Percentiles rank a stretch among this genome's conserved stretches.
Conservation (phyloP, 1,140 invertebrate species). For the Lepidostoma basale region DNA sequence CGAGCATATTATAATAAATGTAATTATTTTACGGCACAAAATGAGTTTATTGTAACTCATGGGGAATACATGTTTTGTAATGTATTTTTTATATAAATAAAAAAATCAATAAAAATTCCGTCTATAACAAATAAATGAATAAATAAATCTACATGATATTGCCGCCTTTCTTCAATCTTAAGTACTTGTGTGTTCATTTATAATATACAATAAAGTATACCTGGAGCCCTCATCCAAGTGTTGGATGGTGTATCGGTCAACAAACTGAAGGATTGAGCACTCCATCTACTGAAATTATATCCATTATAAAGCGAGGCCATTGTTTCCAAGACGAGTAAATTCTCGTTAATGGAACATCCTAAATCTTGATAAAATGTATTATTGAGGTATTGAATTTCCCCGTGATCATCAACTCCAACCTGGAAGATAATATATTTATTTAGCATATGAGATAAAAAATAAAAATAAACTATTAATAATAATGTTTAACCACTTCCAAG, state of each 20-base stretch:
- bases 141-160: not conserved
- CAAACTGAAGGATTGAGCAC: conserved; percentile 60
- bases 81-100: no score
- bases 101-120: not conserved
- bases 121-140: not conserved
- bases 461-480: not conserved
- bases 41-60: no score
- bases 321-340: conserved; percentile 51
- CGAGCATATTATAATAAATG: not conserved
- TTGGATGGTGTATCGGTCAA: conserved; percentile 69
- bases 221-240: conserved; percentile 66
- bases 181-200: not conserved
- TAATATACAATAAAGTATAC: conserved; percentile 48
- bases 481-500: not conserved
- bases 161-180: not conserved
- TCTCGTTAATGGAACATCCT: conserved; percentile 67
- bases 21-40: not conserved
- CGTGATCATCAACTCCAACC: conserved; percentile 68
- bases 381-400: conserved; percentile 72
- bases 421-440: conserved; percentile 52
- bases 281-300: conserved; percentile 64
- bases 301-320: conserved; percentile 62
- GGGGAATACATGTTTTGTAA: no score
- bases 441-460: not conserved
- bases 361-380: conserved; percentile 67